These are phyloP conservation scores for Oceanites oceanicus DNA, from an alignment of 2,113 vertebrate species.

Conservation along the genomic window DNA sequence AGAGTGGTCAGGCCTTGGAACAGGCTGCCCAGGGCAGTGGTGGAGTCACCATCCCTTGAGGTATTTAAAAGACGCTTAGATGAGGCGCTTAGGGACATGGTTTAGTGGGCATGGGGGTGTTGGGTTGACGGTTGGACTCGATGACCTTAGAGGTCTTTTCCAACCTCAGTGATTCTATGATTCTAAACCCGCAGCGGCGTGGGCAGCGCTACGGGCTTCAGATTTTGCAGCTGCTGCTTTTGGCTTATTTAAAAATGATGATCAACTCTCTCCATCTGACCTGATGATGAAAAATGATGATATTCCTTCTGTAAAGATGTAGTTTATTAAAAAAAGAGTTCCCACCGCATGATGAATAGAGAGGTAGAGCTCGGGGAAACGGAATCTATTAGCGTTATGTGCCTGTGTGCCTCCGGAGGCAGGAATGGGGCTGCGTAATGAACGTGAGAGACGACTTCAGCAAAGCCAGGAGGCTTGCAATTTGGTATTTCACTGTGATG, in stretches of 20 bases:
- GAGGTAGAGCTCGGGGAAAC: neutral
- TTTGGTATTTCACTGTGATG: neutral
- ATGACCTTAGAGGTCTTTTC: no score
- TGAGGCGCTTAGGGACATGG: no score
- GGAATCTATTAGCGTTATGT: neutral
- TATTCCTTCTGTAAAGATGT: neutral
- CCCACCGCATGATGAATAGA: neutral
- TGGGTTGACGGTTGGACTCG: no score
- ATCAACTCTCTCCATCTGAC: neutral
- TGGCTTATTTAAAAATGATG: neutral
- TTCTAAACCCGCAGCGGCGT: rapidly evolving
- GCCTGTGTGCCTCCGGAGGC: neutral
- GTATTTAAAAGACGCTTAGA: no score
- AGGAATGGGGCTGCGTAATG: neutral
- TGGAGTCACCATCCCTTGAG: no score
- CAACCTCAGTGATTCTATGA: no score
- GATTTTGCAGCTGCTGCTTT: neutral
- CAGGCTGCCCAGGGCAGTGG: no score
- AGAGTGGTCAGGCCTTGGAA: no score
- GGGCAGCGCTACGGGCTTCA: neutral
- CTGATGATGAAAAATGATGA: neutral
- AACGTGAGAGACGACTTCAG: neutral
- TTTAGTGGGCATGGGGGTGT: no score
- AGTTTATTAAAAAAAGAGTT: neutral
- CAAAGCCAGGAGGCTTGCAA: neutral